Base-by-base conservation (phyloP, 2,797 vertebrate genomes). In the Pangasius macronema region DNA sequence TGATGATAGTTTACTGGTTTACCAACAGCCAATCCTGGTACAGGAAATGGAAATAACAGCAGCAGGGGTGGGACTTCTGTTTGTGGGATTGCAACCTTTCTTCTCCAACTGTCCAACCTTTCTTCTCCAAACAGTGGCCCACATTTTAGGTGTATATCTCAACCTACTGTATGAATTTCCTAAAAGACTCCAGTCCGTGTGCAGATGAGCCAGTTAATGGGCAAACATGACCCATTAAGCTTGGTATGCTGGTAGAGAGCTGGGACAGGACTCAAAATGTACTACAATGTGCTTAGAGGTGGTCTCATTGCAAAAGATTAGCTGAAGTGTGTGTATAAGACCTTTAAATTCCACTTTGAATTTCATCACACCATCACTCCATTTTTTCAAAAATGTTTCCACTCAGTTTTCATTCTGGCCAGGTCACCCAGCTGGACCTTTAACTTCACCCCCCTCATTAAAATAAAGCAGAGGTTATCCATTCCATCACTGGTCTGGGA, bases 341-440 rank as follows among this genome's bases (percentile, higher is more conserved):
- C 24, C 59, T 65, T 36, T 0, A 55, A 39, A 39, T 27, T 2
- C 20, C 57, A 36, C 6, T 24, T 63, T 77, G n/a, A 57, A 75
- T 75, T 79, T 36, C 22, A 49, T 10, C 16, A 86, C 82, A 89
- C 51, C 86, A 68, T 22, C 68, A 46, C 36, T 33, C n/a, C 9
- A 63, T n/a, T 57, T 22, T 57, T 65, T 30, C n/a, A n/a, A 67
- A 33, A 27, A 14, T 0, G 36, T 51, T 61, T 51, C 36, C 8
- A 39, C 33, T 3, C 18, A 8, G 18, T 55, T 55, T 46, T 42
- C 22, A n/a, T 85, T 85, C 57, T 14, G 13, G 36, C 39, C 14
- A 76, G 55, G 39, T 85, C 70, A 39, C 42, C 61, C 33, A 68
- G 61, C 59, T 51, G 36, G 61, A 86, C 46, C 30, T 57, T 79